Percentiles rank a stretch among this genome's conserved stretches.
Evolutionary conservation across 2,888 invertebrate species (phyloP).

Genomic region (Cryptocheilus praepositus): DNA sequence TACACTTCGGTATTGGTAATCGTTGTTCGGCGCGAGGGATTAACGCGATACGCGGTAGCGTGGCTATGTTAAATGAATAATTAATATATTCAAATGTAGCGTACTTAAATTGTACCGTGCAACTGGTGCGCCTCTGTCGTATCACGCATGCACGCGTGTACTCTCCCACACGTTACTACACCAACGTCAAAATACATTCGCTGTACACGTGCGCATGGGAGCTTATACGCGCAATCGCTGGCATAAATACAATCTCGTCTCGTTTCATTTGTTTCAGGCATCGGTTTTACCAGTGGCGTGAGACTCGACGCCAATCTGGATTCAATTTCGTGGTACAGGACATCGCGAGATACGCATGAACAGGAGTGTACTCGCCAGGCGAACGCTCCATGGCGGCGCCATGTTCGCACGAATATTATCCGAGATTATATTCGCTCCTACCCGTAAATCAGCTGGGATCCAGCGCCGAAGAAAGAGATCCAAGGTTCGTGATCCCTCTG

Average conservation of each 20-base stretch:
- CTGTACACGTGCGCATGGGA: background rate
- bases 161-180: background rate
- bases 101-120: constrained; percentile 44
- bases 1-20: constrained; percentile 41
- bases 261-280: constrained; percentile 40
- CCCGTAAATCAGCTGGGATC: no score
- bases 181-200: background rate
- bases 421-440: no score
- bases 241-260: constrained; percentile 4
- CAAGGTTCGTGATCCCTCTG: no score
- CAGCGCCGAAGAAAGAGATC: no score
- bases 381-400: no score
- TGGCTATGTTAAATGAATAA: constrained; percentile 50
- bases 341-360: constrained; percentile 16
- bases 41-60: constrained; percentile 18
- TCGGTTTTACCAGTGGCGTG: constrained; percentile 16
- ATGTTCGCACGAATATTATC: no score
- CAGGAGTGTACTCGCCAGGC: no score
- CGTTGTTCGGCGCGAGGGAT: constrained; percentile 25
- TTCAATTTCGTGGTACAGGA: constrained; percentile 28
- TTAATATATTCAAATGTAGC: constrained; percentile 54
- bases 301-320: constrained; percentile 25
- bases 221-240: background rate
- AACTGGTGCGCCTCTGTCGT: constrained; percentile 20
- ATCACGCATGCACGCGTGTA: constrained; percentile 4